Percentiles rank a stretch among this genome's conserved stretches.
Evolutionary conservation across 2,113 vertebrate genomes (phyloP).

Genomic region (Henicopernis longicauda): DNA sequence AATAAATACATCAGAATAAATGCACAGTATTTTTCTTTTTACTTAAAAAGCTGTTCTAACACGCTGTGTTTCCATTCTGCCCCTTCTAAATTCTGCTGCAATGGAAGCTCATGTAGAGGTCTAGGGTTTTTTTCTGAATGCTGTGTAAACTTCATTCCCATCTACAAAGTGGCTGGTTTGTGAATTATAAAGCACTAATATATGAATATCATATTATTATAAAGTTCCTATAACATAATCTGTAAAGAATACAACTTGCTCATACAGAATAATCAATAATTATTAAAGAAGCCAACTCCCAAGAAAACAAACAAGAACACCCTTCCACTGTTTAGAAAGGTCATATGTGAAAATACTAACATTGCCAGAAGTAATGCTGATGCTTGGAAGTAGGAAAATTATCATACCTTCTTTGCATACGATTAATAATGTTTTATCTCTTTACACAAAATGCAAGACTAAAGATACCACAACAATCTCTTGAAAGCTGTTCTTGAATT

Average conservation of each 20-base stretch:
- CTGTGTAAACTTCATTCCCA: not conserved
- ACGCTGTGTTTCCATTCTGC: not conserved
- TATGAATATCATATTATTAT: not conserved
- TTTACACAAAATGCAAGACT: not conserved
- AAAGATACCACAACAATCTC: not conserved
- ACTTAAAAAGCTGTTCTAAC: not conserved
- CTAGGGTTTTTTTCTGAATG: not conserved
- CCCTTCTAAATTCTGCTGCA: not conserved
- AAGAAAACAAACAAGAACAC: not conserved
- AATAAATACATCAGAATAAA: conserved; percentile 34
- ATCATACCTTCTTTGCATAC: not conserved
- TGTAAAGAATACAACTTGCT: not conserved
- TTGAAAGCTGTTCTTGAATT: not conserved
- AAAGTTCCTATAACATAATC: not conserved
- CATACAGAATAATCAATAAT: not conserved
- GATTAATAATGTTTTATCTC: not conserved
- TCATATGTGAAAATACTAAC: not conserved
- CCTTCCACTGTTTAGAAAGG: not conserved
- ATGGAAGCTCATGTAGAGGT: not conserved
- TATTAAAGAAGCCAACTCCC: not conserved
- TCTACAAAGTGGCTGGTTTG: not conserved
- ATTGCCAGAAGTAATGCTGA: not conserved
- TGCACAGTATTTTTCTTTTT: not conserved
- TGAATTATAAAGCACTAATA: not conserved
- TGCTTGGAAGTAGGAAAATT: not conserved